Base-by-base conservation (phyloP, 2,797 vertebrate species). In the Danio kyathit region DNA sequence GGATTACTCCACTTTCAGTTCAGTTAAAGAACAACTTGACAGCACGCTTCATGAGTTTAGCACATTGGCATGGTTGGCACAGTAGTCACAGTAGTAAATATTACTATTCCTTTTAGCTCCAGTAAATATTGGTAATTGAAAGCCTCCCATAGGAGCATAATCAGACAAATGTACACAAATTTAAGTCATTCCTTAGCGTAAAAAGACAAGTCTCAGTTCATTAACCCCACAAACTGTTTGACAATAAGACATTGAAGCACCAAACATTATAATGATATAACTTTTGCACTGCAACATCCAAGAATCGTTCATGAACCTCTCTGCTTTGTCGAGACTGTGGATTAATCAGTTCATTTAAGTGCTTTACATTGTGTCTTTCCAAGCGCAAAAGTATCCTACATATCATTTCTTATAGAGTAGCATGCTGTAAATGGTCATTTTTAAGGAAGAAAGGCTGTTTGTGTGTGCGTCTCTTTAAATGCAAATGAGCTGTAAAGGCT, bases 211-310 rank as follows among this genome's bases (percentile, higher is more conserved):
- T 72, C 29, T 83, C 38, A 72, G 82, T 66, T 86, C 80, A 88
- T 90, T 90, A 91, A 88, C 88, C 89, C 88, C 60, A 61, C 89
- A 88, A 90, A 12, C 41, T 19, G 56, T 41, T n/a, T 38, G 41
- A 41, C 54, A 67, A 67, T 51, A 57, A 74, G 83, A 16, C 82
- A 74, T 82, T 77, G 87, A 90, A 83, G 87, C 89, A 81, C 87
- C 87, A 44, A 51, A 82, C 87, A 84, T 85, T 29, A 40, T 71
- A 88, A 91, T 92, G 86, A 90, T 88, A 89, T 86, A 80, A 88
- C 88, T 84, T 81, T 83, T 80, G 83, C 40, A 40, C 74, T 83
- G 81, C 86, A 88, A 90, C 29, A 29, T 29, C 29, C 29, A 29
- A 29, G 29, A 29, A 29, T 29, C 3, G 29, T 29, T 87, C 19